Evolutionary conservation across 1,140 invertebrate species (phyloP).

Genomic region (Batillaria attramentaria): DNA sequence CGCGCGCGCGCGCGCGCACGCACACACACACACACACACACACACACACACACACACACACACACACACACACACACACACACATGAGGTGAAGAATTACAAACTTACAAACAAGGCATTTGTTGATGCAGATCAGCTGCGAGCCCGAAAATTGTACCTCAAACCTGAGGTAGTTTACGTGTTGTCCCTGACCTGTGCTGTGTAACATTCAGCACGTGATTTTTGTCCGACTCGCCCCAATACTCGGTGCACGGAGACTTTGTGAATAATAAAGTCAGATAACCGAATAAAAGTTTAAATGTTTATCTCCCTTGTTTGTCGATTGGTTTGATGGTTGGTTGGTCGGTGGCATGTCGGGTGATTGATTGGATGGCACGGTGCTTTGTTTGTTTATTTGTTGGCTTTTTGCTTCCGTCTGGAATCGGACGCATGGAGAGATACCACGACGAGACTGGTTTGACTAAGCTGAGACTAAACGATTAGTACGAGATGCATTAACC

Average conservation of each 20-base stretch:
- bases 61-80: slow-evolving; percentile 21
- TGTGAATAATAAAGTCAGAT: too few relatives aligned
- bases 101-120: neutral
- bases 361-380: too few relatives aligned
- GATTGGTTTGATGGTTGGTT: too few relatives aligned
- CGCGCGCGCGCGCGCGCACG: neutral
- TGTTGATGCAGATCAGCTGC: neutral
- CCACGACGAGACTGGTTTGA: too few relatives aligned
- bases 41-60: neutral
- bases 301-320: too few relatives aligned
- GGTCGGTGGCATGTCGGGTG: too few relatives aligned
- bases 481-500: too few relatives aligned
- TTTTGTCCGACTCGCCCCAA: neutral
- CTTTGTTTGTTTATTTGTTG: too few relatives aligned
- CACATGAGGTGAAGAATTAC: neutral
- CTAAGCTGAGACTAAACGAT: too few relatives aligned
- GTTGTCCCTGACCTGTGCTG: neutral
- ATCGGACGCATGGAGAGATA: too few relatives aligned
- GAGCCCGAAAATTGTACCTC: neutral
- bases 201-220: neutral
- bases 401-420: too few relatives aligned
- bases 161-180: neutral
- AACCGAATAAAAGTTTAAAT: too few relatives aligned
- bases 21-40: slow-evolving; percentile 15
- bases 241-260: neutral